Percentiles rank a stretch among this genome's conserved stretches.
Evolutionary conservation across 1,140 invertebrate genomes (phyloP).

Genomic region (Physella acuta): DNA sequence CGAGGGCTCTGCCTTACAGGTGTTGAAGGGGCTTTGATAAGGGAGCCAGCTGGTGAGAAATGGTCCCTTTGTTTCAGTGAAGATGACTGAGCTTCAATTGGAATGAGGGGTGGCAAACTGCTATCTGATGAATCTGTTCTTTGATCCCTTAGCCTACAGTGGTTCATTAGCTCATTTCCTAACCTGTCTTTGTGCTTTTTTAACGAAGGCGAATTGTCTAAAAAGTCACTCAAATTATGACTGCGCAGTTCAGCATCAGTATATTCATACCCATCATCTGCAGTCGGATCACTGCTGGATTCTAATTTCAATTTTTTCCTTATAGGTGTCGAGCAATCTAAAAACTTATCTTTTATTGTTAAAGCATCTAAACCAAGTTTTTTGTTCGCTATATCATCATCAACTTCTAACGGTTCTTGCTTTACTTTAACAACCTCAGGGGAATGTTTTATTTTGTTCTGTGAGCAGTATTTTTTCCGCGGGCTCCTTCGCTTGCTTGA

Average conservation of each 20-base stretch:
- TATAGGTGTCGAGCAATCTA: background rate
- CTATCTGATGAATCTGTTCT: background rate
- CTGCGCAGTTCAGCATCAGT: conserved; percentile 23
- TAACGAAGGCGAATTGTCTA: conserved; percentile 20
- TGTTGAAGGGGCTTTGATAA: background rate
- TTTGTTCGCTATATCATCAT: background rate
- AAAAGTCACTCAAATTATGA: conserved; percentile 21
- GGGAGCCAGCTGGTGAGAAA: background rate
- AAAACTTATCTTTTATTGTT: background rate
- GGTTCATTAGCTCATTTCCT: background rate
- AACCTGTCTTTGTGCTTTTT: conserved; percentile 4
- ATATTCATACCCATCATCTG: conserved; percentile 22
- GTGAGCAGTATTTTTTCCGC: background rate
- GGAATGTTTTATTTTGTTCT: background rate
- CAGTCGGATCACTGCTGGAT: background rate
- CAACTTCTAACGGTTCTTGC: conserved; percentile 13
- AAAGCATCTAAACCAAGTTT: conserved; percentile 11
- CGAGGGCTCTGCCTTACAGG: conserved; percentile 24
- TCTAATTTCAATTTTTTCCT: conserved; percentile 11
- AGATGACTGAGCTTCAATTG: background rate
- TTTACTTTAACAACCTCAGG: background rate
- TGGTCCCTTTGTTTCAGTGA: background rate
- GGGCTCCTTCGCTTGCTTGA: background rate
- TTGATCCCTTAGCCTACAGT: background rate
- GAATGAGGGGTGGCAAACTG: conserved; percentile 15